Evolutionary conservation across 1,140 invertebrate genomes (phyloP), one percentile per base, ranked within the genome.

Genomic region (Drosophila equinoxialis): DNA sequence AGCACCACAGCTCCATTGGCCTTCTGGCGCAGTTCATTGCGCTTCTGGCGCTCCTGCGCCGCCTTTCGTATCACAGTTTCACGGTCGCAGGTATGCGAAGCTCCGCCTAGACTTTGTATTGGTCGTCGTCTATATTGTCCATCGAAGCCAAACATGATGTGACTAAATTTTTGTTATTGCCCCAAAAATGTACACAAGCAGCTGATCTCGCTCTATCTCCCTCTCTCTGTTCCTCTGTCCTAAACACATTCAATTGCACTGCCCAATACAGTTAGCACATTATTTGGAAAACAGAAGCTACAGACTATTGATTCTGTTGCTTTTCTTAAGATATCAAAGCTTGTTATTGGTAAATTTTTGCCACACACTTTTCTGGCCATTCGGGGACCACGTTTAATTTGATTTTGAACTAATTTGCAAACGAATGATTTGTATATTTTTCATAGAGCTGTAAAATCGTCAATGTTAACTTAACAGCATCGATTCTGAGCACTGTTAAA

Each of bases 41-140:
- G 93, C 93, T 98, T 97, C 59, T 95, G 94, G 78, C 98, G 94
- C 93, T 98, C 97, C 81, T 95, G 93, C 78, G 97, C 96, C 37
- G 96, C 96, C 37, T 91, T 92, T 2, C 89, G 73, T 61, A 99
- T 93, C 17, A 98, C 93, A 66, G 95, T 94, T 79, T 97, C 95
- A 81, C 96, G 95, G 94, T 95, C 93, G 94, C 94, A 93, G 94
- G 95, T 93, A 92, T 95, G 92, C 23, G 93, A 93, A 5, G 96
- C 96, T 48, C 98, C 98, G 55, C 97, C 95, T 76, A 98, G 94
- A 93, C 97, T 98, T 93, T 98, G 97, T 74, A 97, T 94, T 1
- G 98, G 98, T 91, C 95, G 96, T 55, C 96, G 94, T 70, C 96
- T 94, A 92, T 97, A 97, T 90, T 98, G 96, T 57, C 98, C 98